These are phyloP conservation scores for Bembecia ichneumoniformis DNA, from an alignment of 2,888 invertebrate species.

Conservation along the genomic window DNA sequence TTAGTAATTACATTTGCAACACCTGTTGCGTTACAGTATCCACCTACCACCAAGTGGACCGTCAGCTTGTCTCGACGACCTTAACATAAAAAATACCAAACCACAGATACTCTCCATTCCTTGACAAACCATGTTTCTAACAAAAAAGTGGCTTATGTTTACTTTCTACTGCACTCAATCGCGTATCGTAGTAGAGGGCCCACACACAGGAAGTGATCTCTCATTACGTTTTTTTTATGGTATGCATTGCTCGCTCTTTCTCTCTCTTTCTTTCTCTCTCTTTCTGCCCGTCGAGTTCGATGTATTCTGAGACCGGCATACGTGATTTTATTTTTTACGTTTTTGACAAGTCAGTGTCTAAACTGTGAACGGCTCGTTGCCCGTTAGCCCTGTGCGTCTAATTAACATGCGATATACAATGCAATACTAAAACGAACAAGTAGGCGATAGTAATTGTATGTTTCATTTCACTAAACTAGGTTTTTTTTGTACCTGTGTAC, in stretches of 20 bases:
- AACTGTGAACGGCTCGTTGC: conserved; percentile 1
- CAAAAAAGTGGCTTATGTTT: not conserved
- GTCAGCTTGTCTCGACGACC: too few species aligned
- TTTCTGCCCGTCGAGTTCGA: conserved; percentile 1
- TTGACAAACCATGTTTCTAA: too few species aligned
- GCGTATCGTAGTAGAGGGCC: conserved; percentile 27
- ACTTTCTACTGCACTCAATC: not conserved
- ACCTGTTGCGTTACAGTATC: too few species aligned
- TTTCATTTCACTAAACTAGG: too few species aligned
- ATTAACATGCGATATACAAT: too few species aligned
- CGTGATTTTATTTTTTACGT: conserved; percentile 15
- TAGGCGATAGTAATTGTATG: too few species aligned
- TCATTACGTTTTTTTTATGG: conserved; percentile 66
- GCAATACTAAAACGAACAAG: too few species aligned
- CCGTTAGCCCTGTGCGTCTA: not conserved
- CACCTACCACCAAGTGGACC: too few species aligned
- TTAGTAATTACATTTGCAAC: not conserved
- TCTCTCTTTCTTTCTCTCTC: conserved; percentile 5
- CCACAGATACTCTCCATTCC: too few species aligned
- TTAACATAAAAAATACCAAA: too few species aligned
- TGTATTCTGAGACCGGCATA: conserved; percentile 19
- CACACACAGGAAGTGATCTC: conserved; percentile 64
- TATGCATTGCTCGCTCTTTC: conserved; percentile 45
- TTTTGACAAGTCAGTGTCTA: not conserved
- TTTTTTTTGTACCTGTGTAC: too few species aligned